phyloP scores from a whole-genome alignment of 2,888 invertebrate genomes.

The Harpalus rufipes region DNA sequence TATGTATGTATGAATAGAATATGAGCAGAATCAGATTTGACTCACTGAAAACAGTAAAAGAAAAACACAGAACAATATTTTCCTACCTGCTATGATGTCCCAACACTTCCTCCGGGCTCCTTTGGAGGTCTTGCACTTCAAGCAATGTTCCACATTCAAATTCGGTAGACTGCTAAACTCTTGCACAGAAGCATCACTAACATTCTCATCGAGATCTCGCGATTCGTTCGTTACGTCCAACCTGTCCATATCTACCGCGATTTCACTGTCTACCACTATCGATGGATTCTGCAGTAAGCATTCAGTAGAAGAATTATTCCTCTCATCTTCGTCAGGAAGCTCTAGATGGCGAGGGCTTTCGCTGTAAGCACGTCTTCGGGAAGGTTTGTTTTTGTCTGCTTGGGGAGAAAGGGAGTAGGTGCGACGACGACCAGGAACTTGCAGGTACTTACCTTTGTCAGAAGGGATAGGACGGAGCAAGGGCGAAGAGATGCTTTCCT shows the following conservation, averaged over 20 bases:
- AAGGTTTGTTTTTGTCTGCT: conserved; percentile 17
- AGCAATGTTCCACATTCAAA: conserved; percentile 45
- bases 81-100: conserved; percentile 61
- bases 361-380: conserved; percentile 45
- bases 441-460: background rate
- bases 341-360: background rate
- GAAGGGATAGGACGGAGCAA: background rate
- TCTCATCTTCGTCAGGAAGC: conserved; percentile 3
- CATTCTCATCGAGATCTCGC: conserved; percentile 39
- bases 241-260: background rate
- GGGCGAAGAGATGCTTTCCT: conserved; percentile 37
- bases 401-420: conserved; percentile 5
- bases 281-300: conserved; percentile 29
- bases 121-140: conserved; percentile 41
- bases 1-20: too few species aligned
- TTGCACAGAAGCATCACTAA: conserved; percentile 37
- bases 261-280: conserved; percentile 39
- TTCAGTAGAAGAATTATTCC: conserved; percentile 17
- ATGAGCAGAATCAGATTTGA: too few species aligned
- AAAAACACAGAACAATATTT: background rate
- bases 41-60: too few species aligned
- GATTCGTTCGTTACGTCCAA: conserved; percentile 31
- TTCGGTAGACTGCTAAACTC: conserved; percentile 59
- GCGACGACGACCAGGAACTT: conserved; percentile 27
- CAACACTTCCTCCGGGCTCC: conserved; percentile 52